phyloP scores from a whole-genome alignment of 2,113 vertebrate species.

The Regulus satrapa region DNA sequence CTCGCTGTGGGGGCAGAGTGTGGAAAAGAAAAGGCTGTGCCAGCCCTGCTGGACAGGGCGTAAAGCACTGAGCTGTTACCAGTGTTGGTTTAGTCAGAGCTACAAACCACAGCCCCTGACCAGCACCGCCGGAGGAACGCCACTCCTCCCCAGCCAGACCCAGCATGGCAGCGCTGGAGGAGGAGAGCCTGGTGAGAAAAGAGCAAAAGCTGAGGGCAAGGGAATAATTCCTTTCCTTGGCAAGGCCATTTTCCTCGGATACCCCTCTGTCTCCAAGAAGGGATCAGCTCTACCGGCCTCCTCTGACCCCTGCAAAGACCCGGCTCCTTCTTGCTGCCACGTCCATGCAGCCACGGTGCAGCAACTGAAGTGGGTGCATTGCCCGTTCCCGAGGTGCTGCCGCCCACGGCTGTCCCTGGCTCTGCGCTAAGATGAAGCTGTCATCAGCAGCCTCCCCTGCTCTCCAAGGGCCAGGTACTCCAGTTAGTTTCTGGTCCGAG shows the following conservation, averaged over 20 bases:
- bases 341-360: rapidly evolving
- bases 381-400: neutral
- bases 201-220: neutral
- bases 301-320: neutral
- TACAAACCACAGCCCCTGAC: neutral
- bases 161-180: neutral
- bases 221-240: neutral
- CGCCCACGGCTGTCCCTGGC: neutral
- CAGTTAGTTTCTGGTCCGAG: neutral
- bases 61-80: neutral
- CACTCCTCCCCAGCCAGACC: neutral
- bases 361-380: neutral
- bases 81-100: neutral
- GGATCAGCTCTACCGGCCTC: neutral
- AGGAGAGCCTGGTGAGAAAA: neutral
- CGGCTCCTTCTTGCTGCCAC: neutral
- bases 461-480: neutral
- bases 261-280: neutral
- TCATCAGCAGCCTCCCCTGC: neutral
- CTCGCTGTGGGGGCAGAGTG: rapidly evolving
- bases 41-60: neutral
- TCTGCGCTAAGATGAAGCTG: neutral
- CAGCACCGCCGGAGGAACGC: neutral
- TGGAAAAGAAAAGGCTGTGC: neutral
- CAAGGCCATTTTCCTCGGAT: neutral